Evolutionary conservation across 2,888 invertebrate genomes (phyloP).

Genomic region (Seladonia tumulorum): DNA sequence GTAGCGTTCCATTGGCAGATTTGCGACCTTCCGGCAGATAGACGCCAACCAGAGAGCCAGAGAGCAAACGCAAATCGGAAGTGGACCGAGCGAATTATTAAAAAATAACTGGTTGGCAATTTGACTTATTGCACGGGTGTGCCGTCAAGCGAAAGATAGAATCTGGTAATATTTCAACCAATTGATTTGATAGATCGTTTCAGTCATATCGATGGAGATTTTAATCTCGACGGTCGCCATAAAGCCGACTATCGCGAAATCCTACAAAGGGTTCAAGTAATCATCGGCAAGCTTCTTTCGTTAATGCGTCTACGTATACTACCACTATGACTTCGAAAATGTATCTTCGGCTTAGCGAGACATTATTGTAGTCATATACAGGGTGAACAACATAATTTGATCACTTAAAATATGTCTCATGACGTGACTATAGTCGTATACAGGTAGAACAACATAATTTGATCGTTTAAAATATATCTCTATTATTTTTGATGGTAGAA

Average conservation of each 20-base stretch:
- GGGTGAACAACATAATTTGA: neutral
- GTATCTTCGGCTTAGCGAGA: too few species aligned
- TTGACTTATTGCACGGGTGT: conserved; percentile 9
- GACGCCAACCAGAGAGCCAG: neutral
- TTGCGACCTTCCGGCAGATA: neutral
- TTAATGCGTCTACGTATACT: neutral
- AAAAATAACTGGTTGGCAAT: conserved; percentile 15
- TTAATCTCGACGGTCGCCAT: conserved; percentile 19
- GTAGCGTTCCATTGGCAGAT: neutral
- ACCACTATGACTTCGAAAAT: neutral
- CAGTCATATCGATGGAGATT: conserved; percentile 2
- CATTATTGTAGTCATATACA: neutral
- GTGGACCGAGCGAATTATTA: neutral
- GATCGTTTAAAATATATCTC: neutral
- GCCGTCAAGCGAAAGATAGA: neutral
- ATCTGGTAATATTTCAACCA: conserved; percentile 18
- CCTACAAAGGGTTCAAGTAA: neutral
- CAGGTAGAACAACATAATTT: neutral
- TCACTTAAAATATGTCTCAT: neutral
- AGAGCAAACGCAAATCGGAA: neutral
- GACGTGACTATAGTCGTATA: too few species aligned
- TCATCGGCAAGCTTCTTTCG: conserved; percentile 15
- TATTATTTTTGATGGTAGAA: neutral
- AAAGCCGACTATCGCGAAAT: conserved; percentile 3
- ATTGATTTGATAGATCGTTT: conserved; percentile 38